These are phyloP conservation scores for Apotomis capreana DNA, from an alignment of 2,888 invertebrate species.

Conservation along the genomic window DNA sequence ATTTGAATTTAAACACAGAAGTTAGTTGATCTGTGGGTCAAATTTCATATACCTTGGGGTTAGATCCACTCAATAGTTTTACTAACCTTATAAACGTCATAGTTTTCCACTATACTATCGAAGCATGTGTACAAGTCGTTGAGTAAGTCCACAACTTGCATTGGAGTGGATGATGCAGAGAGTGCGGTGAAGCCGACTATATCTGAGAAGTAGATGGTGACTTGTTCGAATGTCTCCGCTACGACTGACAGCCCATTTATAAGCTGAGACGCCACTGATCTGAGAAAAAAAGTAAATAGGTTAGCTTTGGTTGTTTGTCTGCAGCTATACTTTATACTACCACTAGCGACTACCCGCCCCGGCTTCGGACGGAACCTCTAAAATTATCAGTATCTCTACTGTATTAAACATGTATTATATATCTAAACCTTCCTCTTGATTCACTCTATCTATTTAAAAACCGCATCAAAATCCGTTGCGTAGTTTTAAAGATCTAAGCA, in stretches of 20 bases:
- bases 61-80: not conserved
- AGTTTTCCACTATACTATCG: constrained; percentile 97
- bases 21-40: too few species aligned
- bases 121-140: constrained; percentile 99
- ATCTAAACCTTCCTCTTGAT: too few species aligned
- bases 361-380: too few species aligned
- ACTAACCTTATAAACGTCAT: constrained; percentile 97
- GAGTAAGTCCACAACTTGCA: constrained; percentile 96
- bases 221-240: constrained; percentile 96
- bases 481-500: too few species aligned
- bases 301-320: too few species aligned
- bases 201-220: constrained; percentile 96
- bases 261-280: constrained; percentile 94
- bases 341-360: too few species aligned
- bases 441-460: too few species aligned
- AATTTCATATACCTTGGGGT: too few species aligned
- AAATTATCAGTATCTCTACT: too few species aligned
- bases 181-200: constrained; percentile 96
- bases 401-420: too few species aligned
- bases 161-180: constrained; percentile 94
- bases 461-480: too few species aligned
- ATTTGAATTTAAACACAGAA: too few species aligned
- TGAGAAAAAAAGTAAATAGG: constrained; percentile 50
- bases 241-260: constrained; percentile 94
- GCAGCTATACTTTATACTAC: not conserved